These are phyloP conservation scores for Callyntrura guangdongensis DNA, from an alignment of 2,888 invertebrate genomes.

Conservation along the genomic window DNA sequence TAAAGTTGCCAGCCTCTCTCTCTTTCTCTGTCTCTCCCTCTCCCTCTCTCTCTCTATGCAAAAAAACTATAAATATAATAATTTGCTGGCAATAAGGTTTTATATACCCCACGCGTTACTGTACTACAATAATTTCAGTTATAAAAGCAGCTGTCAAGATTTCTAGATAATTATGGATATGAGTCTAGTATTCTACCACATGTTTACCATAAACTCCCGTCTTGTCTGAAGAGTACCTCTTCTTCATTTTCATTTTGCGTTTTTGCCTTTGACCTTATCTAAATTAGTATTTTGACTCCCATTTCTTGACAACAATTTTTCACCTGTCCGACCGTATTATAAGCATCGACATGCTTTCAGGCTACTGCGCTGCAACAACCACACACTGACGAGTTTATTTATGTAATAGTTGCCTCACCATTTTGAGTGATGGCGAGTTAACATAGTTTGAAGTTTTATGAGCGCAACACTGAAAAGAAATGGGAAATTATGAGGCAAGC, in stretches of 20 bases:
- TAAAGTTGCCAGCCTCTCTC: neutral
- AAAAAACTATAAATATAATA: neutral
- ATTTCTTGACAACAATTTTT: slow-evolving; percentile 77
- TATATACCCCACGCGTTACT: neutral
- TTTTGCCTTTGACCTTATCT: slow-evolving; percentile 64
- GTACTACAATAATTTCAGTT: slow-evolving; percentile 13
- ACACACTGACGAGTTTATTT: slow-evolving; percentile 42
- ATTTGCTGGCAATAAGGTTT: too few relatives aligned
- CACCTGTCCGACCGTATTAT: slow-evolving; percentile 56
- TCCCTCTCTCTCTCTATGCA: neutral
- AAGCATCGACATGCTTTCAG: slow-evolving; percentile 55
- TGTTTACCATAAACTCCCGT: slow-evolving; percentile 56
- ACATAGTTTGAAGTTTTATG: slow-evolving; percentile 40
- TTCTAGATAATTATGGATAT: slow-evolving; percentile 59
- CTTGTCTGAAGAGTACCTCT: slow-evolving; percentile 42
- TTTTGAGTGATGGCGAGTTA: slow-evolving; percentile 11
- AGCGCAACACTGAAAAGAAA: slow-evolving; percentile 25
- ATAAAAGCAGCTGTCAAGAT: slow-evolving; percentile 50
- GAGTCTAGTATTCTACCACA: slow-evolving; percentile 16
- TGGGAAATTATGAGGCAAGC: slow-evolving; percentile 35
- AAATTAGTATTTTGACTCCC: slow-evolving; percentile 76
- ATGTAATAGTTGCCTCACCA: slow-evolving; percentile 23
- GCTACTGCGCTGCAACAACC: neutral
- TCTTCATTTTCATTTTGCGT: slow-evolving; percentile 36
- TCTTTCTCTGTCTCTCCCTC: neutral